Percentiles rank a stretch among this genome's conserved stretches.
Evolutionary conservation across 92 coral and sea anemone species (phyloP).

Genomic region (Nematostella vectensis): DNA sequence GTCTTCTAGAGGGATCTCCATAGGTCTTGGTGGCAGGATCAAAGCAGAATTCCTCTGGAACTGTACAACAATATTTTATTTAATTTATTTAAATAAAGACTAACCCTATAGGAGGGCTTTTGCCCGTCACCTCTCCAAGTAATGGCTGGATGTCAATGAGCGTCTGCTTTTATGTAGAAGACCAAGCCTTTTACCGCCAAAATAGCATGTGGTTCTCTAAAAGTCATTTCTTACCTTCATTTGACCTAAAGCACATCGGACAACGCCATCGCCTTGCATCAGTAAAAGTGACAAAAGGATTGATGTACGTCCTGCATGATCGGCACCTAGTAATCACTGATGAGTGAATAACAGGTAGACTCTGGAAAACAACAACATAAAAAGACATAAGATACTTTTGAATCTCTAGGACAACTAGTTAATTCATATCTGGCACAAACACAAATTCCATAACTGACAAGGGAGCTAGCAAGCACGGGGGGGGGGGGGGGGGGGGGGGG

Average conservation of each 20-base stretch:
- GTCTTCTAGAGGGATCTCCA: constrained; percentile 97
- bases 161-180: no score
- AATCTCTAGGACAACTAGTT: no score
- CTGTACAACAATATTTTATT: no score
- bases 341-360: constrained; percentile 93
- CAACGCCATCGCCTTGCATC: constrained; percentile 93
- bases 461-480: no score
- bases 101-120: constrained; percentile 9
- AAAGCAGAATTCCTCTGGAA: constrained; percentile 96
- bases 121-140: no score
- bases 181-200: no score
- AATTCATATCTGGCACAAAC: no score
- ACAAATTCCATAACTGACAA: no score
- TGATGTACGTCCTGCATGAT: constrained; percentile 96
- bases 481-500: no score
- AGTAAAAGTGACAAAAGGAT: constrained; percentile 96
- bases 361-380: constrained; percentile 53
- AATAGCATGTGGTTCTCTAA: no score
- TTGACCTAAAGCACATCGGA: constrained; percentile 89
- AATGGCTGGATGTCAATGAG: no score
- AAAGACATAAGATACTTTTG: no score
- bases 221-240: constrained; percentile 86
- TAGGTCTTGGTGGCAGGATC: constrained; percentile 83
- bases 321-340: constrained; percentile 93
- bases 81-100: neutral